phyloP scores from a whole-genome alignment of 2,113 vertebrate genomes.

The Brachyistius frenatus region DNA sequence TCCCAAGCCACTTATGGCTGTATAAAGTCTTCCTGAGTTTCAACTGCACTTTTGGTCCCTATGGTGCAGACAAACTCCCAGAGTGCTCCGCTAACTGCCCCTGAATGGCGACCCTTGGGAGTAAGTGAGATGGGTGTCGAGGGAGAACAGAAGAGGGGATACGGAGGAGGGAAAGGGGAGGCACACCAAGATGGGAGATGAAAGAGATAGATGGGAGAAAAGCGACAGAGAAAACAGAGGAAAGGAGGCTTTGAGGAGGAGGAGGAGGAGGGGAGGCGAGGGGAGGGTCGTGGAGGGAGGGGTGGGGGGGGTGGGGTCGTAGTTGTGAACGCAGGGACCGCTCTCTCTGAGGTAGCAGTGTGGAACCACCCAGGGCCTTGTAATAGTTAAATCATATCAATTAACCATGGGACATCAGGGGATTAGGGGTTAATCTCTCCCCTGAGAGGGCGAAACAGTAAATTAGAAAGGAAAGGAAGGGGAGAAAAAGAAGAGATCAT shows the following conservation, averaged over 20 bases:
- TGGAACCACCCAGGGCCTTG: conserved; percentile 82
- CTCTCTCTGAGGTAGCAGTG: conserved; percentile 76
- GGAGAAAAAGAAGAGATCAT: conserved; percentile 43
- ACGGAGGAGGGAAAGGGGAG: conserved; percentile 25
- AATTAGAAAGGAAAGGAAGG: conserved; percentile 67
- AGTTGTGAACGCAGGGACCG: conserved; percentile 44
- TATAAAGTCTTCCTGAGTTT: conserved; percentile 26
- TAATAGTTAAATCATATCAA: conserved; percentile 90
- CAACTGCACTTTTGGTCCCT: conserved; percentile 37
- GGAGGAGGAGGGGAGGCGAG: conserved; percentile 4
- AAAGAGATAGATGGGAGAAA: conserved; percentile 49
- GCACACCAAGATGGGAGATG: conserved; percentile 36
- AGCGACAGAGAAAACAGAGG: conserved; percentile 9
- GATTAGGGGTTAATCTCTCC: conserved; percentile 87
- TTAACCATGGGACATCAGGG: conserved; percentile 87
- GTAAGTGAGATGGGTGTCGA: conserved; percentile 18
- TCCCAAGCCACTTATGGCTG: conserved; percentile 20
- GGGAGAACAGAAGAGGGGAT: conserved; percentile 34
- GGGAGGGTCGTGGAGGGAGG: conserved; percentile 13
- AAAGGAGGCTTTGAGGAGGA: conserved; percentile 13
- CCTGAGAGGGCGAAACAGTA: conserved; percentile 73
- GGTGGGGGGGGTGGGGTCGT: conserved; percentile 35
- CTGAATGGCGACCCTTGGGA: conserved; percentile 52
- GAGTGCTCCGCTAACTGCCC: conserved; percentile 26
- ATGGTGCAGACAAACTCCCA: conserved; percentile 43